Conservation (phyloP, 2,113 vertebrate genomes). For the Rousettus leschenaultii region DNA sequence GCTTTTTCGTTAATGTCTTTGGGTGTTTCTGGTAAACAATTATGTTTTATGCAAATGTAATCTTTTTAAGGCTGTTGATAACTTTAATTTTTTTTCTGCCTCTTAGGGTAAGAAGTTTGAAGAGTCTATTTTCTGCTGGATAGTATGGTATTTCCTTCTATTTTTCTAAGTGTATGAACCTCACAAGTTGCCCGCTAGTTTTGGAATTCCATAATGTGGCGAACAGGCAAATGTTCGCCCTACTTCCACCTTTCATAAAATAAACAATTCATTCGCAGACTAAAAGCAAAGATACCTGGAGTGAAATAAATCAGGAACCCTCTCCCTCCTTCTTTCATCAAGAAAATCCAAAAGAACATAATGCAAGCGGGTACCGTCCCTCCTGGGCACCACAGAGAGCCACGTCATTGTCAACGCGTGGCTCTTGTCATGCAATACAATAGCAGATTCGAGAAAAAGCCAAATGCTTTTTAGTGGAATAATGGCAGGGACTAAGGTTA, state of each 20-base stretch:
- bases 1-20: neutral
- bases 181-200: accelerated
- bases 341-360: neutral
- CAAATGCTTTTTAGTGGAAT: neutral
- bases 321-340: neutral
- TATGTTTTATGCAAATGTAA: neutral
- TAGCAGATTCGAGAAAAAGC: constrained; percentile 20
- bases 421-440: neutral
- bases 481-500: neutral
- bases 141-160: neutral
- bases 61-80: neutral
- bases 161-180: neutral
- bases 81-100: neutral
- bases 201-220: neutral
- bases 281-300: neutral
- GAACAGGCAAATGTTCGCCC: neutral
- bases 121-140: neutral
- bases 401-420: neutral
- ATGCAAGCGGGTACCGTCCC: neutral
- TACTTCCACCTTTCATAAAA: neutral
- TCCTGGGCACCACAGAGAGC: neutral
- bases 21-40: neutral
- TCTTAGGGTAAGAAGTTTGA: neutral
- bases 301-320: neutral
- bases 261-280: neutral